phyloP scores from a whole-genome alignment of 2,888 invertebrate genomes.

The Panorpa germanica region DNA sequence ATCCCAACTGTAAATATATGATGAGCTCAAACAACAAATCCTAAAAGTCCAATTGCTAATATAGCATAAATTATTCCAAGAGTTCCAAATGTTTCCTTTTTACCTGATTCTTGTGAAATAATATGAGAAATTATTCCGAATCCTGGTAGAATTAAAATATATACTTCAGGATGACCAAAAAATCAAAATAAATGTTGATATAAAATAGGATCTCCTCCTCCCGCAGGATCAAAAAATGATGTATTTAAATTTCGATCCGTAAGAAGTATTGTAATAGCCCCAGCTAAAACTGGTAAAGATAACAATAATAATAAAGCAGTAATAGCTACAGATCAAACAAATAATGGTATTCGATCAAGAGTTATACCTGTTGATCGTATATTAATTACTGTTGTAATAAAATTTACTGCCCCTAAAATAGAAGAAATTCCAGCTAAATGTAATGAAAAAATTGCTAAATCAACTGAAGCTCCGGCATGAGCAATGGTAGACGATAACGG shows the following conservation, averaged over 20 bases:
- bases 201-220: constrained; percentile 63
- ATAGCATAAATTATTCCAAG: constrained; percentile 73
- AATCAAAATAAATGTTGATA: constrained; percentile 78
- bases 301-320: constrained; percentile 43
- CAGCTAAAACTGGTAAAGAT: constrained; percentile 57
- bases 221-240: constrained; percentile 61
- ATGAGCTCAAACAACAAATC: constrained; percentile 71
- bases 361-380: constrained; percentile 39
- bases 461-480: constrained; percentile 47
- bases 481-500: constrained; percentile 42
- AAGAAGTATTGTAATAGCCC: constrained; percentile 61
- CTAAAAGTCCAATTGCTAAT: constrained; percentile 60
- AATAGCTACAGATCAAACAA: constrained; percentile 52
- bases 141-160: constrained; percentile 69
- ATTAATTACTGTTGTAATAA: constrained; percentile 58
- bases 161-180: constrained; percentile 76
- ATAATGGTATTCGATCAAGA: constrained; percentile 47
- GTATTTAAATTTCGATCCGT: constrained; percentile 67
- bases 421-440: constrained; percentile 56
- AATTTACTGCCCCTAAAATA: constrained; percentile 61
- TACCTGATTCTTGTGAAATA: constrained; percentile 52
- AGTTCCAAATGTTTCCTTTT: constrained; percentile 52
- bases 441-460: constrained; percentile 56
- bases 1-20: constrained; percentile 74
- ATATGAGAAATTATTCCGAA: constrained; percentile 69